Conservation (phyloP, 2,797 vertebrate species). For the Champsocephalus esox region DNA sequence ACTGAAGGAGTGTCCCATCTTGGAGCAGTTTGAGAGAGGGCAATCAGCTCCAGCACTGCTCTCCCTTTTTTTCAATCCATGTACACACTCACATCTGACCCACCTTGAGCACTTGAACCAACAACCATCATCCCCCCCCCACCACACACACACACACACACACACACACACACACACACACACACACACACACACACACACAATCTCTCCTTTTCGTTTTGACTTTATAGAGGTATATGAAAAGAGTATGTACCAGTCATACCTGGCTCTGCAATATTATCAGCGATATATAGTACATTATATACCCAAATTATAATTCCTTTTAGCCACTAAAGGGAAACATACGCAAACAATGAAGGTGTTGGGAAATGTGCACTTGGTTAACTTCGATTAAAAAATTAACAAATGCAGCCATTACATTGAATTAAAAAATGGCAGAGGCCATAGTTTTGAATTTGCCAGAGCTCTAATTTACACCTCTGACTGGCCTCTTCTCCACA, state of each 20-base stretch:
- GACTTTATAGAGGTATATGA: conserved; percentile 8
- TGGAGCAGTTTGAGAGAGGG: conserved; percentile 39
- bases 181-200: too few species aligned
- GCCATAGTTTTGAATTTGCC: background rate
- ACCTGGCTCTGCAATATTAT: background rate
- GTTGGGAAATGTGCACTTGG: background rate
- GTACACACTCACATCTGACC: conserved; percentile 44
- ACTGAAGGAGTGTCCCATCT: conserved; percentile 26
- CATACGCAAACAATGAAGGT: background rate
- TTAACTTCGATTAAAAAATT: too few species aligned
- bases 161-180: too few species aligned
- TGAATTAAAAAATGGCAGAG: too few species aligned
- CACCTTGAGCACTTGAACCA: conserved; percentile 33
- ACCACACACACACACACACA: too few species aligned
- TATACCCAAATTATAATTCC: too few species aligned
- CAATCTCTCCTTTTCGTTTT: background rate
- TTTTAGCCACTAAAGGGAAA: too few species aligned
- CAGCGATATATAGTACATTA: background rate
- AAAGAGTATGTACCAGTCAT: conserved; percentile 8
- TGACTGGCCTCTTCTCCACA: background rate
- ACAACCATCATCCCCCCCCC: background rate
- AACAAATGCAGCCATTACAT: too few species aligned
- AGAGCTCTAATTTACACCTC: background rate
- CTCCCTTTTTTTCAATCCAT: background rate
- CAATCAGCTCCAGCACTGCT: conserved; percentile 47